Conservation (phyloP, 1,140 invertebrate species). For the Cylas formicarius region DNA sequence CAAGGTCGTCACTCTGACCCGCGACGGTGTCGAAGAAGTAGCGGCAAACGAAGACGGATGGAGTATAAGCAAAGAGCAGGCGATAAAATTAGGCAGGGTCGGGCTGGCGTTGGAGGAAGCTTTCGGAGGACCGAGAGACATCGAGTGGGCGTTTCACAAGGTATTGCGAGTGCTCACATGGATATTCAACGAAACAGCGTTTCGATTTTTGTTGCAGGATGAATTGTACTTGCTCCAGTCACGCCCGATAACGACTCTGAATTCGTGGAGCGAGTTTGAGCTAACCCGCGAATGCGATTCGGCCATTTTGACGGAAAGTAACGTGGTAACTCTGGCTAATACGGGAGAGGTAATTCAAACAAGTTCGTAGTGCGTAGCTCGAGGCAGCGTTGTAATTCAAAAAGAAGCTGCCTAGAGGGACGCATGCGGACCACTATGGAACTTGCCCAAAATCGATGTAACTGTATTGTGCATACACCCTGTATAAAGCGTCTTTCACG, state of each 20-base stretch:
- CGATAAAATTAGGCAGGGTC: slow-evolving; percentile 48
- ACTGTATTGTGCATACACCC: too few relatives aligned
- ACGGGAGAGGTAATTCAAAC: slow-evolving; percentile 53
- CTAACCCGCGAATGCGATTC: slow-evolving; percentile 64
- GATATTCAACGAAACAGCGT: neutral
- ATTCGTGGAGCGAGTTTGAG: slow-evolving; percentile 65
- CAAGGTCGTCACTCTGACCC: slow-evolving; percentile 45
- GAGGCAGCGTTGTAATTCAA: neutral
- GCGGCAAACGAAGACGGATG: slow-evolving; percentile 35
- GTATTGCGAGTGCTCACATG: slow-evolving; percentile 34
- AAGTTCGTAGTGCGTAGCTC: neutral
- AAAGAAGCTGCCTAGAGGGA: slow-evolving; percentile 45
- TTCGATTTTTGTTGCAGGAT: slow-evolving; percentile 35
- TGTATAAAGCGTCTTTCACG: too few relatives aligned
- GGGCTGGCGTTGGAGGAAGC: slow-evolving; percentile 54
- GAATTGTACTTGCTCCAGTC: slow-evolving; percentile 61
- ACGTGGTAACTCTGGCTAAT: slow-evolving; percentile 50
- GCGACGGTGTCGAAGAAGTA: slow-evolving; percentile 39
- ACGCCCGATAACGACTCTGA: slow-evolving; percentile 62
- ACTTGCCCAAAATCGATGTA: too few relatives aligned
- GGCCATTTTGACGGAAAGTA: slow-evolving; percentile 49
- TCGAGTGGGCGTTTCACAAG: slow-evolving; percentile 63
- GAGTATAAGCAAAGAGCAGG: slow-evolving; percentile 48
- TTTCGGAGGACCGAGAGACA: slow-evolving; percentile 62
- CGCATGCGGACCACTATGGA: slow-evolving; percentile 41